Evolutionary conservation across 2,797 vertebrate species (phyloP).

Genomic region (Antrozous pallidus): DNA sequence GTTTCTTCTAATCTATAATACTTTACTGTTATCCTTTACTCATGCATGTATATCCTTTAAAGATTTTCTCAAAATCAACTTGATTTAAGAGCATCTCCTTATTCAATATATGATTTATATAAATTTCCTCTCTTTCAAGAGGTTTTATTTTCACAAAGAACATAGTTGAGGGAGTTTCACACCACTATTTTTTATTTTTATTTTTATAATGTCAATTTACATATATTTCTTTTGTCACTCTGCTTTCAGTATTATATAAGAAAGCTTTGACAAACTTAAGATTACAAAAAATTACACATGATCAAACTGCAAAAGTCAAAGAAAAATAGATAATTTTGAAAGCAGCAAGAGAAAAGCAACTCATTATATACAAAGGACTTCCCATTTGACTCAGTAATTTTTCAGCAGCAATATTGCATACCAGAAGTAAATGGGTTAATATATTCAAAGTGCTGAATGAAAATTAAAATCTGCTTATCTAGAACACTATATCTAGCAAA

Average conservation of each 20-base stretch:
- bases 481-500: neutral
- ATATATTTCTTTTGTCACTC: neutral
- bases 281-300: neutral
- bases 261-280: neutral
- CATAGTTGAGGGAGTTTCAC: neutral
- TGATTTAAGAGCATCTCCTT: neutral
- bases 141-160: neutral
- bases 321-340: neutral
- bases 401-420: neutral
- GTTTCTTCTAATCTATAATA: neutral
- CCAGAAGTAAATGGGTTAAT: neutral
- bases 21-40: neutral
- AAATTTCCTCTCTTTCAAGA: neutral
- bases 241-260: neutral
- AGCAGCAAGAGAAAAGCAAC: neutral
- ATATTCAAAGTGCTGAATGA: neutral
- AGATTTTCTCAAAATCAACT: neutral
- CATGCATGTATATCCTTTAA: neutral
- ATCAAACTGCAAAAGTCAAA: neutral
- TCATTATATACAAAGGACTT: neutral
- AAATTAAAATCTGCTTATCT: neutral
- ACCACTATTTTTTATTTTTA: neutral
- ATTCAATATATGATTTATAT: neutral
- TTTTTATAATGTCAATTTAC: neutral
- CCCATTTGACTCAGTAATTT: neutral